Base-by-base conservation (phyloP, 1,140 invertebrate species). In the Scaptomyza pallida region DNA sequence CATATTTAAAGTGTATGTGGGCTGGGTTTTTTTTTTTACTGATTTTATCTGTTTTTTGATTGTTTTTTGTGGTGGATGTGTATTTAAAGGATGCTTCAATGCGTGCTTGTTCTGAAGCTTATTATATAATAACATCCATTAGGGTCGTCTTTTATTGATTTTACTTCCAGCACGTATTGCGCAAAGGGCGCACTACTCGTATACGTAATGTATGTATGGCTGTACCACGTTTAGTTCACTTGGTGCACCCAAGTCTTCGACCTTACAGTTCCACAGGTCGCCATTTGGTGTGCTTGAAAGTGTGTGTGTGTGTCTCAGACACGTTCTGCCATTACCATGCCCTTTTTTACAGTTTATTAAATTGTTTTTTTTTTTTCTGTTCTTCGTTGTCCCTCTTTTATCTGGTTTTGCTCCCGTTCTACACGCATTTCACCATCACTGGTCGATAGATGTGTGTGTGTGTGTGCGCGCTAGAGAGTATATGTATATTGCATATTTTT, bases 301-400 rank as follows among this genome's bases (percentile, higher is more conserved):
- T 37, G 33, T 33, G 40, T 30, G 57, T 75, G 54, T 44, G 47
- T 62, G 40, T 13, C 47, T 70, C 83, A 75, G 77, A 80, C 81
- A 89, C 79, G 83, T 89, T 71, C 59, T 50, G 48, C 62, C 83
- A 89, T 89, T 83, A 89, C 81, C 75, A 78, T 79, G 83, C 57
- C 75, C 85, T 70, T 83, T n/a, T 88, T 88, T 82, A 75, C 83
- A 89, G 83, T 89, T 77, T 89, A 89, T 89, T 89, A 89, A 89
- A 89, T 83, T 89, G 78, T 83, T 79, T 79, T 65, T 43, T 50
- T 43, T 50, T 52, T 43, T 59, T 54, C 33, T 48, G 26, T 56
- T 43, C 3, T 47, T 15, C 33, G 6, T 41, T 37, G 52, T 51
- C 47, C 37, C 19, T 52, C 21, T 69, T 35, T 51, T 37, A 48